phyloP scores from a whole-genome alignment of 2,888 invertebrate genomes.

The Cyclophora albipunctata region DNA sequence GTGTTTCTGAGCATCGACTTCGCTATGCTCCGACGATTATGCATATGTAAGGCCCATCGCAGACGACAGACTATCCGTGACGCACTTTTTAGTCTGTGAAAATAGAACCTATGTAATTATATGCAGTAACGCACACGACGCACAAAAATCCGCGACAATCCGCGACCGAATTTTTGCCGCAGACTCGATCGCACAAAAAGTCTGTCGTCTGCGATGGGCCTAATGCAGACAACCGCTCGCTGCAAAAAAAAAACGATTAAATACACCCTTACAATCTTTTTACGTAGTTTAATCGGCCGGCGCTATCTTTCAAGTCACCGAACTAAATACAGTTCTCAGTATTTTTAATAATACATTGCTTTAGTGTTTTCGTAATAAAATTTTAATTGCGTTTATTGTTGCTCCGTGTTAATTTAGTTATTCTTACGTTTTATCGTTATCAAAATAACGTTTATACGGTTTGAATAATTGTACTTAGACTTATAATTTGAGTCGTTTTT shows the following conservation, averaged over 20 bases:
- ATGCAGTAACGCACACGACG: no score
- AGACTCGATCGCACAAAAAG: no score
- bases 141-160: no score
- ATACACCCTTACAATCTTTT: slow-evolving; percentile 42
- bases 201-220: no score
- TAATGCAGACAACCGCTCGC: slow-evolving; percentile 33
- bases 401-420: slow-evolving; percentile 6
- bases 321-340: slow-evolving; percentile 27
- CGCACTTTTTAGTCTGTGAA: no score
- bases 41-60: no score
- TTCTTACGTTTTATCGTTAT: slow-evolving; percentile 5
- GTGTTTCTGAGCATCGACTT: slow-evolving; percentile 28
- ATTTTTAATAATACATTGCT: slow-evolving; percentile 21
- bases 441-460: not conserved
- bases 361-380: slow-evolving; percentile 17
- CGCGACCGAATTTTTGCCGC: no score
- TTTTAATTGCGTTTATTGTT: slow-evolving; percentile 10
- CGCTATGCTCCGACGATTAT: slow-evolving; percentile 54
- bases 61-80: no score
- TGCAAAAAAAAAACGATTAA: slow-evolving; percentile 41
- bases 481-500: no score
- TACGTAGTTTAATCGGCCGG: slow-evolving; percentile 44
- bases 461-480: not conserved
- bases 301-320: slow-evolving; percentile 52
- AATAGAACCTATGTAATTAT: no score